Conservation (phyloP, 2,113 vertebrate genomes). For the Alexandromys fortis region DNA sequence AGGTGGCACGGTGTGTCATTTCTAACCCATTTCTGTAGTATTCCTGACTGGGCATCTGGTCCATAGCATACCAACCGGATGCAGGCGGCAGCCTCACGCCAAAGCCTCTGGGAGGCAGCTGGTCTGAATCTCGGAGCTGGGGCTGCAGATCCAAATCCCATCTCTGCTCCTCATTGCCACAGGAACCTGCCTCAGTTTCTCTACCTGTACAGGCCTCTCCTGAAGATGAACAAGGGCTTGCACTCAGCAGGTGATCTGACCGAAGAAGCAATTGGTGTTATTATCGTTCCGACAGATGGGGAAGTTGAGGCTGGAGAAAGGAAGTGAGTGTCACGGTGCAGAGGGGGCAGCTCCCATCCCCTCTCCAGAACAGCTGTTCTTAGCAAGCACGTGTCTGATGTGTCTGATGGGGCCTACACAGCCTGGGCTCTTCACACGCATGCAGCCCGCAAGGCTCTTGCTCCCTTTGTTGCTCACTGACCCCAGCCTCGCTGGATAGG, state of each 20-base stretch:
- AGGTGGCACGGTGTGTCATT: fast-evolving
- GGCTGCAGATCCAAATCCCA: background rate
- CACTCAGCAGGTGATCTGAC: fast-evolving
- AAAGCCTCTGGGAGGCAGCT: background rate
- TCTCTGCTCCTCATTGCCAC: fast-evolving
- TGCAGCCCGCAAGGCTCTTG: fast-evolving
- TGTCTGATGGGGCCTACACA: fast-evolving
- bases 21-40: background rate
- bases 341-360: background rate
- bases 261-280: fast-evolving
- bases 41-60: too few relatives aligned
- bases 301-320: background rate
- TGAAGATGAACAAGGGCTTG: background rate
- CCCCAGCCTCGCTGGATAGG: fast-evolving
- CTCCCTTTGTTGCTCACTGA: background rate
- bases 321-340: fast-evolving
- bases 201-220: background rate
- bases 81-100: fast-evolving
- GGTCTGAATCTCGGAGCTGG: fast-evolving
- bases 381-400: fast-evolving
- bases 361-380: background rate
- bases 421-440: fast-evolving
- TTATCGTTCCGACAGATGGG: background rate
- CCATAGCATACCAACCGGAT: fast-evolving
- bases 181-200: background rate